Evolutionary conservation across 2,797 vertebrate species (phyloP).

Genomic region (Kryptopterus vitreolus): DNA sequence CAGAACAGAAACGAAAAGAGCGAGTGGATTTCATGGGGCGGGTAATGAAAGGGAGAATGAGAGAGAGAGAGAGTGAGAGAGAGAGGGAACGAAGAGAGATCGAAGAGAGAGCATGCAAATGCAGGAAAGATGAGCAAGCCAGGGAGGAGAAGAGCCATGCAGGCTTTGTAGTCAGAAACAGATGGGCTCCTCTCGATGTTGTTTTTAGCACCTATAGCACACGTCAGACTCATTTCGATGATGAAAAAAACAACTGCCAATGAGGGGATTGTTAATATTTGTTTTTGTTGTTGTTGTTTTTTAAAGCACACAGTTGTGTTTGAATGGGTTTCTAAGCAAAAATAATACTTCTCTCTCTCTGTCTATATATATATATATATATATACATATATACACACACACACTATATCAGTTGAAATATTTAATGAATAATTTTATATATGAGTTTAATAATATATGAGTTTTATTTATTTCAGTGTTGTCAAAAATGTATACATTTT

Average conservation of each 20-base stretch:
- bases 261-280: not conserved
- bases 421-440: no score
- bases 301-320: not conserved
- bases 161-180: constrained; percentile 52
- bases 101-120: constrained; percentile 42
- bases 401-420: no score
- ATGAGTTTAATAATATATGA: no score
- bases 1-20: constrained; percentile 55
- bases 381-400: not conserved
- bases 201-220: constrained; percentile 43
- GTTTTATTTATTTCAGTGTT: no score
- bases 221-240: not conserved
- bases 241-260: not conserved
- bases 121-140: not conserved
- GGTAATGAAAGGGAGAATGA: constrained; percentile 49
- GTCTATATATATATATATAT: not conserved
- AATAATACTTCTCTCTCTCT: no score
- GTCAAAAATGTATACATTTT: no score
- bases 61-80: constrained; percentile 28
- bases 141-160: not conserved
- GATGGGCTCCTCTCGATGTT: constrained; percentile 66
- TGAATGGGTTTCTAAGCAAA: not conserved
- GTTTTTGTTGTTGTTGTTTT: not conserved
- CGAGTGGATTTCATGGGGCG: constrained; percentile 30
- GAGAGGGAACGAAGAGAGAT: constrained; percentile 51